Evolutionary conservation across 2,888 invertebrate species (phyloP).

Genomic region (Spisula subtruncata): DNA sequence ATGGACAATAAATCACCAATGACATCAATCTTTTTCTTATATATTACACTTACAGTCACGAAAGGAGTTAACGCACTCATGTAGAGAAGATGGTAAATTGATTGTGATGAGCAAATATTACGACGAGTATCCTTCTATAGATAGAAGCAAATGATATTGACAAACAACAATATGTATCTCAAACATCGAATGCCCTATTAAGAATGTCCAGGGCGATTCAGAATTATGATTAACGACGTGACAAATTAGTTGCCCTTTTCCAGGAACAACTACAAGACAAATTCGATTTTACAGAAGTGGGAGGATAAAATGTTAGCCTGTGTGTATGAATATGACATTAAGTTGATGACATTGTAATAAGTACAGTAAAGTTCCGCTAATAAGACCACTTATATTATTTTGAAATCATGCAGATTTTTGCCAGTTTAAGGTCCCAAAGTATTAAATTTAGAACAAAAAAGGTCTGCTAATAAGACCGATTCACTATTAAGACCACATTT

Average conservation of each 20-base stretch:
- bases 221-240: background rate
- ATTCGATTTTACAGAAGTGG: background rate
- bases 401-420: no score
- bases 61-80: background rate
- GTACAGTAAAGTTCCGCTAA: no score
- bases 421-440: no score
- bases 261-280: background rate
- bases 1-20: background rate
- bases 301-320: background rate
- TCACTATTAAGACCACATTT: no score
- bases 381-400: no score
- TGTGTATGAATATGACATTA: background rate
- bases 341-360: background rate
- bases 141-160: background rate
- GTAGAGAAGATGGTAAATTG: background rate
- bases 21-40: background rate
- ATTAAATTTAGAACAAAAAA: no score
- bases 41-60: background rate
- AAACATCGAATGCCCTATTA: background rate
- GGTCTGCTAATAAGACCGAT: no score
- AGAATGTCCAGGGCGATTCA: background rate
- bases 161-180: background rate
- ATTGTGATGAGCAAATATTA: background rate
- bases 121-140: background rate
- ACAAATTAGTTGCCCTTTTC: background rate